Conservation (phyloP, 2,797 vertebrate genomes). For the Micrastur ruficollis region DNA sequence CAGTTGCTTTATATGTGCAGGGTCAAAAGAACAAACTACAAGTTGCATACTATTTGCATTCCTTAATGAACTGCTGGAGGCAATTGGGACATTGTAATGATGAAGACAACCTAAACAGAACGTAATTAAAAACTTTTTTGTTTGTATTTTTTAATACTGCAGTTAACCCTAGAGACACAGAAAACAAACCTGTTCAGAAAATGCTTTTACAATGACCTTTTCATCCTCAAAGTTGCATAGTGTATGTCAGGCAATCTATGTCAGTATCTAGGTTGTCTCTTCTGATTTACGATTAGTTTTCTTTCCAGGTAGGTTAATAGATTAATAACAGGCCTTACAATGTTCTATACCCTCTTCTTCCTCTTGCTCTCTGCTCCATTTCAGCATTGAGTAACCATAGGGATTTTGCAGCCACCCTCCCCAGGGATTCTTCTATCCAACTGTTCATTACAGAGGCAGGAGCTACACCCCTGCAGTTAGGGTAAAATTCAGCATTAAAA, state of each 20-base stretch:
- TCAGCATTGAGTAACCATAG: not conserved
- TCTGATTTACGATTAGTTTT: not conserved
- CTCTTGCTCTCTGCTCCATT: not conserved
- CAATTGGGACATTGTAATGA: constrained; percentile 9
- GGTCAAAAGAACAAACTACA: constrained; percentile 29
- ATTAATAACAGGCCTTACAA: not conserved
- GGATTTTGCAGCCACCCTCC: not conserved
- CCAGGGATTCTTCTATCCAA: not conserved
- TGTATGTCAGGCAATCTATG: not conserved
- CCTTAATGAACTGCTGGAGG: constrained; percentile 50
- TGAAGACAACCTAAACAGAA: constrained; percentile 23
- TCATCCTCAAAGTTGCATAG: not conserved
- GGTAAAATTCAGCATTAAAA: not conserved
- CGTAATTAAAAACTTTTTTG: not conserved
- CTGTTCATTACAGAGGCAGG: not conserved
- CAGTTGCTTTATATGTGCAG: not conserved
- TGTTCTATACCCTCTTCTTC: not conserved
- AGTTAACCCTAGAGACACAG: not conserved
- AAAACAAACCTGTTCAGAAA: not conserved
- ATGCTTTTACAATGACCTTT: not conserved
- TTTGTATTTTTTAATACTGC: not conserved
- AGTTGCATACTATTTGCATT: constrained; percentile 25
- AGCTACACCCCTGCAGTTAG: not conserved
- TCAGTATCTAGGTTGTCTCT: not conserved
- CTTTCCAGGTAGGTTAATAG: not conserved